Evolutionary conservation across 1,140 invertebrate genomes (phyloP).

Genomic region (Drosophila auraria): DNA sequence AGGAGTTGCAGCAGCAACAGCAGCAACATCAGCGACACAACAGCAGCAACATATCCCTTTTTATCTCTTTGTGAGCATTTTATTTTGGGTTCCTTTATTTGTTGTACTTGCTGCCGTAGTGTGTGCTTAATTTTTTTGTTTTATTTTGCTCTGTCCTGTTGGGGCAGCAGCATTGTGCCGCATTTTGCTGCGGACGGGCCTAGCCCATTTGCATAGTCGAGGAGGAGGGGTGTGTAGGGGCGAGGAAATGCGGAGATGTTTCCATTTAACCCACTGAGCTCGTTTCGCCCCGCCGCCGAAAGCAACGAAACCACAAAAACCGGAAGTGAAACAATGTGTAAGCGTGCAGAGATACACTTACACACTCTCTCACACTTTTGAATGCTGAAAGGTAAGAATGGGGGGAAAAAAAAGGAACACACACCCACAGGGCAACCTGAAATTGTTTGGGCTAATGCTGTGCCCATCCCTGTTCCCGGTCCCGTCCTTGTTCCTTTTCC

Average conservation of each 20-base stretch:
- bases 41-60: slow-evolving; percentile 30
- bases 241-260: slow-evolving; percentile 46
- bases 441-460: slow-evolving; percentile 58
- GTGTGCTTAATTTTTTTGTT: slow-evolving; percentile 58
- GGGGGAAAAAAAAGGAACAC: neutral
- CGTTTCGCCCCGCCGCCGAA: slow-evolving; percentile 51
- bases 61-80: slow-evolving; percentile 51
- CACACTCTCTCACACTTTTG: slow-evolving; percentile 43
- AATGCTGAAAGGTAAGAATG: slow-evolving; percentile 47
- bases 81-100: slow-evolving; percentile 43
- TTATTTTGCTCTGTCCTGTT: slow-evolving; percentile 21
- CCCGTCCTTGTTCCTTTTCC: neutral
- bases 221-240: neutral
- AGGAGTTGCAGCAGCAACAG: slow-evolving; percentile 45
- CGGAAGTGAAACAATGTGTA: slow-evolving; percentile 57
- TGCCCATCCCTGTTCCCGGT: slow-evolving; percentile 21
- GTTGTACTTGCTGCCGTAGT: slow-evolving; percentile 20
- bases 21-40: slow-evolving; percentile 21
- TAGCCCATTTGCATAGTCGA: slow-evolving; percentile 65
- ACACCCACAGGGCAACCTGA: slow-evolving; percentile 36
- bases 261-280: slow-evolving; percentile 78
- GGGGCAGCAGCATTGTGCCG: slow-evolving; percentile 45
- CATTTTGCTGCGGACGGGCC: slow-evolving; percentile 61
- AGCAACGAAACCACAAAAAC: slow-evolving; percentile 64
- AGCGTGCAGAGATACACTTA: neutral